phyloP scores from a whole-genome alignment of 2,113 vertebrate species.

The Scytalopus superciliaris region DNA sequence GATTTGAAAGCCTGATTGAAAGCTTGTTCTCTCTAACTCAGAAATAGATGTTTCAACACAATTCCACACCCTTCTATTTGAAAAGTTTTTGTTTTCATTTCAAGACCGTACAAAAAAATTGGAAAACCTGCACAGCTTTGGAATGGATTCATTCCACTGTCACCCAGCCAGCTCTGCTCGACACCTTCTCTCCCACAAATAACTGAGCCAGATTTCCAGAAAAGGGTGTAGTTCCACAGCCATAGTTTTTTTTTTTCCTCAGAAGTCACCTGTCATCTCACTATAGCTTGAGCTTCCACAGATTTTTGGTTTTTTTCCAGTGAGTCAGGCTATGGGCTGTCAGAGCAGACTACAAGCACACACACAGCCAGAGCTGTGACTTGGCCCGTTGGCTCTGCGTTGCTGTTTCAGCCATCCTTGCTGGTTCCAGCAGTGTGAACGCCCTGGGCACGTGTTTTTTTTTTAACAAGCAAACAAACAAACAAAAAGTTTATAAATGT shows the following conservation, averaged over 20 bases:
- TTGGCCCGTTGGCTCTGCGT: background rate
- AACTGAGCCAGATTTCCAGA: background rate
- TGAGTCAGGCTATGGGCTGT: background rate
- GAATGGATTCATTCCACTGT: background rate
- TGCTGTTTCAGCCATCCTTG: background rate
- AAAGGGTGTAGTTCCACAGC: background rate
- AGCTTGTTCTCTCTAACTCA: background rate
- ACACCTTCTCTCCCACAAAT: background rate
- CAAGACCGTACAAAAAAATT: background rate
- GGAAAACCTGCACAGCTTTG: background rate
- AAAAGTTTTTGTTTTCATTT: slow-evolving; percentile 33
- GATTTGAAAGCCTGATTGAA: background rate
- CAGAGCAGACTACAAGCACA: background rate
- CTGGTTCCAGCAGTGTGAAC: background rate
- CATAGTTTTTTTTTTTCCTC: background rate
- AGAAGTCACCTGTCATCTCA: background rate
- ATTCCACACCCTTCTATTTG: slow-evolving; percentile 25
- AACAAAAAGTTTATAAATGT: background rate
- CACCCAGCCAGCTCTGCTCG: background rate
- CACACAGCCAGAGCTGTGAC: background rate
- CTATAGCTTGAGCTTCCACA: background rate
- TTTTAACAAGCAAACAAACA: background rate
- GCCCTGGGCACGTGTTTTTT: background rate
- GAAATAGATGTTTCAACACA: slow-evolving; percentile 54
- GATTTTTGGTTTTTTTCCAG: background rate